A percentile compares a stretch with the other conserved stretches of the same genome.
Conservation (phyloP, 2,797 vertebrate species). For the Chromobotia macracanthus region DNA sequence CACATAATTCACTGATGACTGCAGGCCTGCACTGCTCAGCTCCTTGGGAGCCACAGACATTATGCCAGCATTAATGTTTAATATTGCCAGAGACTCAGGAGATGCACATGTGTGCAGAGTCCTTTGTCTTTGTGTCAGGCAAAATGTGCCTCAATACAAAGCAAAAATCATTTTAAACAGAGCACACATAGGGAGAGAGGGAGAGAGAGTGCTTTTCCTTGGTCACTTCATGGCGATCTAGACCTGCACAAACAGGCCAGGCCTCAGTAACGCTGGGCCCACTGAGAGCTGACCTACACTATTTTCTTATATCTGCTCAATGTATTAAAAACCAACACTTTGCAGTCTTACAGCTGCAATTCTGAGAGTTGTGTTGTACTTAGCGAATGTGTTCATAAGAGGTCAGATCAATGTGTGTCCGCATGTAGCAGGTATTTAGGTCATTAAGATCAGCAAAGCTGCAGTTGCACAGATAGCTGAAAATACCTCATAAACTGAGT, state of each 20-base stretch:
- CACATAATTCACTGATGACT: constrained; percentile 75
- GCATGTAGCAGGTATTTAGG: neutral
- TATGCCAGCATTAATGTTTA: constrained; percentile 83
- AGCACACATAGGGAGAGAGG: constrained; percentile 32
- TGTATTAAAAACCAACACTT: constrained; percentile 32
- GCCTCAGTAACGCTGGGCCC: neutral
- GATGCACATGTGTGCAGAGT: constrained; percentile 73
- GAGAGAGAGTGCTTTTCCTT: constrained; percentile 32
- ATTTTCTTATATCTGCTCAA: constrained; percentile 28
- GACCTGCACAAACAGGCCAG: constrained; percentile 60
- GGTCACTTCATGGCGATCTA: constrained; percentile 20
- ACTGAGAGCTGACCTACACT: constrained; percentile 38
- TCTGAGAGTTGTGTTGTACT: neutral
- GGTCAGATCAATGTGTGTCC: neutral
- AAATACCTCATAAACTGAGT: neutral
- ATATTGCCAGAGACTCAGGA: constrained; percentile 74
- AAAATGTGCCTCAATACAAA: constrained; percentile 74
- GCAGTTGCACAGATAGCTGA: neutral
- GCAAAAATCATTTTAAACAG: constrained; percentile 60
- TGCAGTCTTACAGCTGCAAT: constrained; percentile 2
- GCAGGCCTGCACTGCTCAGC: constrained; percentile 56
- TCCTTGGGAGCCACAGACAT: constrained; percentile 73
- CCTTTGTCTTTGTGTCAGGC: constrained; percentile 80
- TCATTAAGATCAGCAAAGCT: neutral
- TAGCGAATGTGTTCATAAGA: neutral